Evolutionary conservation across 2,888 invertebrate genomes (phyloP).

Genomic region (Blastobasis adustella): DNA sequence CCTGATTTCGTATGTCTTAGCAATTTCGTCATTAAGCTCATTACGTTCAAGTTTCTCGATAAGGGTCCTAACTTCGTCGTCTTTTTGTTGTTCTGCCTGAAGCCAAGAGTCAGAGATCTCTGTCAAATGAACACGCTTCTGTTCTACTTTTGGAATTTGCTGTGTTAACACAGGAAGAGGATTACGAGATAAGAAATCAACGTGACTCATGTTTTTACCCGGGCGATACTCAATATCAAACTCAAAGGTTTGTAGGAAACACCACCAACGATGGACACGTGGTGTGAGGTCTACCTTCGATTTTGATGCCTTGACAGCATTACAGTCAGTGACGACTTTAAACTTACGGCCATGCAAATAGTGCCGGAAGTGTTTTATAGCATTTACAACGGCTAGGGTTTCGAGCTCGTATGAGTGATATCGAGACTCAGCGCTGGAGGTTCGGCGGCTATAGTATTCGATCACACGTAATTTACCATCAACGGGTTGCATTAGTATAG

Average conservation of each 20-base stretch:
- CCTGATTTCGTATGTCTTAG: slow-evolving; percentile 10
- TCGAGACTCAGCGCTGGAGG: slow-evolving; percentile 9
- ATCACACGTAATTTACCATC: slow-evolving; percentile 4
- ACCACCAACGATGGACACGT: slow-evolving; percentile 17
- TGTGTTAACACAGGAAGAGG: neutral
- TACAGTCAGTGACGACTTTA: slow-evolving; percentile 19
- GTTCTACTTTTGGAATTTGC: neutral
- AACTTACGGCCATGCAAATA: slow-evolving; percentile 17
- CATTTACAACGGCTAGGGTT: slow-evolving; percentile 19
- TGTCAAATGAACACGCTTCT: slow-evolving; percentile 5
- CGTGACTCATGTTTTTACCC: slow-evolving; percentile 10
- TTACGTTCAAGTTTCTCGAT: neutral
- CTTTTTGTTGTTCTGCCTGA: slow-evolving; percentile 5
- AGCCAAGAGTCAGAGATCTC: slow-evolving; percentile 7
- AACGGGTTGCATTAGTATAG: slow-evolving; percentile 12
- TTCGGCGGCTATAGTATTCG: slow-evolving; percentile 15
- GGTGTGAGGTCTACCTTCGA: slow-evolving; percentile 14
- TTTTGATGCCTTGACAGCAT: slow-evolving; percentile 15
- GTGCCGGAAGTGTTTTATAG: slow-evolving; percentile 18
- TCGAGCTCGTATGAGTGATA: slow-evolving; percentile 21
- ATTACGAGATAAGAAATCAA: slow-evolving; percentile 12
- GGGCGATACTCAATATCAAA: slow-evolving; percentile 9
- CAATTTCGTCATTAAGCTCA: neutral
- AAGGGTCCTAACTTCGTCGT: slow-evolving; percentile 2
- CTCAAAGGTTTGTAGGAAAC: slow-evolving; percentile 13